A percentile compares a stretch with the other conserved stretches of the same genome.
Evolutionary conservation across 37 sponge, comb jelly and placozoan species (phyloP).

Genomic region (Petrosia ficiformis): DNA sequence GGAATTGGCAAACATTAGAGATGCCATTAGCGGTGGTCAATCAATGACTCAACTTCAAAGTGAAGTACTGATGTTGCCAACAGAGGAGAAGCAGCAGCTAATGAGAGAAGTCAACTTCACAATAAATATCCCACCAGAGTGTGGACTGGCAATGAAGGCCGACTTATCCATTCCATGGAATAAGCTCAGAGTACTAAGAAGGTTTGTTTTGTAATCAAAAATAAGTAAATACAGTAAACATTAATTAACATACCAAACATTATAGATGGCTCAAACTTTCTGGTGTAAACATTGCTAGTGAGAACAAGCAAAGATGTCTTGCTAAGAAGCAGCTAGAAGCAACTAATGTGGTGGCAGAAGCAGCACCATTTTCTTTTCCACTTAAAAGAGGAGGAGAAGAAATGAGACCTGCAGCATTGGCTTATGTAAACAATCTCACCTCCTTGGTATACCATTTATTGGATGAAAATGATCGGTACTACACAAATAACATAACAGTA

Average conservation of each 20-base stretch:
- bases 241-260: neutral
- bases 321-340: too few relatives aligned
- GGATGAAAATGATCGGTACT: conserved; percentile 3
- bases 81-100: neutral
- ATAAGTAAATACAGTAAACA: neutral
- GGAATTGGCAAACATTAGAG: neutral
- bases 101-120: neutral
- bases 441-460: conserved; percentile 6
- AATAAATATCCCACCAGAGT: conserved; percentile 20
- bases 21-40: neutral
- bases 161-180: conserved; percentile 28
- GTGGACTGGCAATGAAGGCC: conserved; percentile 32
- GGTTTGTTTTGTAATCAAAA: conserved; percentile 2
- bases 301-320: too few relatives aligned
- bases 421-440: conserved; percentile 10
- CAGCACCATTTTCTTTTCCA: conserved; percentile 11
- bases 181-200: conserved; percentile 20
- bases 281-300: too few relatives aligned
- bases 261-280: conserved; percentile 15
- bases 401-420: conserved; percentile 20
- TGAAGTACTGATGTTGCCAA: neutral
- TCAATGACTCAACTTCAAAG: neutral
- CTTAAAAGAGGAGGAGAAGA: conserved; percentile 15
- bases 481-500: too few relatives aligned
- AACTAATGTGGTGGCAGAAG: conserved; percentile 1